A percentile compares a stretch with the other conserved stretches of the same genome.
Conservation (phyloP, 2,888 invertebrate genomes). For the Cancer borealis region DNA sequence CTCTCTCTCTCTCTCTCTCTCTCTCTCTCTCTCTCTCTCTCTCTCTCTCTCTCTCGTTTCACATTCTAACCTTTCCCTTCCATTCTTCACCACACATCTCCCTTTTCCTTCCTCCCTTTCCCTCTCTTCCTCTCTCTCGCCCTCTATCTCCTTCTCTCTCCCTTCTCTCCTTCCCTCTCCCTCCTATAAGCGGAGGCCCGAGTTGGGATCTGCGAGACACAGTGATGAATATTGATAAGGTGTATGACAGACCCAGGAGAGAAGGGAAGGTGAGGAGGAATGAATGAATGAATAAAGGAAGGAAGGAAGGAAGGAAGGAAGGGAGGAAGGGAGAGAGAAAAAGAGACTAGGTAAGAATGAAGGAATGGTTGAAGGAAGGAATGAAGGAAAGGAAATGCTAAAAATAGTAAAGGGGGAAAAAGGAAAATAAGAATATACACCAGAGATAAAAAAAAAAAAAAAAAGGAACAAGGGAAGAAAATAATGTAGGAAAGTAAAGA, state of each 20-base stretch:
- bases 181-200: not conserved
- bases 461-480: not conserved
- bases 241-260: not conserved
- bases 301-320: not conserved
- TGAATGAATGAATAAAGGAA: not conserved
- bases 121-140: not conserved
- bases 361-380: not conserved
- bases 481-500: not conserved
- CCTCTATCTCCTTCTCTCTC: not conserved
- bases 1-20: not conserved
- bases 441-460: not conserved
- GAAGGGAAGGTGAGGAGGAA: not conserved
- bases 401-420: not conserved
- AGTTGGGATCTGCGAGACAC: not conserved
- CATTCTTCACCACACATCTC: not conserved
- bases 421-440: not conserved
- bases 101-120: not conserved
- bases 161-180: not conserved
- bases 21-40: not conserved
- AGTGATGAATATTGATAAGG: not conserved
- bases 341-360: not conserved
- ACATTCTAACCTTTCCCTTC: not conserved
- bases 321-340: not conserved
- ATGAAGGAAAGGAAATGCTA: not conserved
- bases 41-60: not conserved